phyloP scores from a whole-genome alignment of 1,140 invertebrate genomes.

The Papilio polytes region DNA sequence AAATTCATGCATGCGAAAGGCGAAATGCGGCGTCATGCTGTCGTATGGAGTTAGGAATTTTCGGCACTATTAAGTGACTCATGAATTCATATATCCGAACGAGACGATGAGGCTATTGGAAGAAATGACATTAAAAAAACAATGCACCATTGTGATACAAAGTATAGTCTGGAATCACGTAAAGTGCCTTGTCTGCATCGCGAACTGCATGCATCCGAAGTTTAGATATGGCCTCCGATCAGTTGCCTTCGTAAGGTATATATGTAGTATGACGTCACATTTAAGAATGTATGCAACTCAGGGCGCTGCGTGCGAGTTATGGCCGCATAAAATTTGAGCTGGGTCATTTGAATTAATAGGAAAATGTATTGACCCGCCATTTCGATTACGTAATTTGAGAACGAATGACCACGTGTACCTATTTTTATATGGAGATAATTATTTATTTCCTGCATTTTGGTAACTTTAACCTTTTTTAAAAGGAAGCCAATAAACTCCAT shows the following conservation, averaged over 20 bases:
- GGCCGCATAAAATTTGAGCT: slow-evolving; percentile 68
- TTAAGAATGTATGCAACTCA: slow-evolving; percentile 49
- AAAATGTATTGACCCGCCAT: slow-evolving; percentile 51
- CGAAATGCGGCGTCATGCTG: not conserved
- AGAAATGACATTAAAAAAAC: not conserved
- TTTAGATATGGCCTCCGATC: slow-evolving; percentile 61
- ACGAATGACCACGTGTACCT: slow-evolving; percentile 47
- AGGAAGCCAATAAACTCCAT: not conserved
- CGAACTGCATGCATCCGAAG: slow-evolving; percentile 59
- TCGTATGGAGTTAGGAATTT: not conserved
- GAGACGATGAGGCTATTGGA: not conserved
- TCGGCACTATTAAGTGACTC: not conserved
- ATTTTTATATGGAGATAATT: slow-evolving; percentile 53
- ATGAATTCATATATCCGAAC: not conserved
- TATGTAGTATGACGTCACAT: slow-evolving; percentile 46
- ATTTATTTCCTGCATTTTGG: slow-evolving; percentile 45
- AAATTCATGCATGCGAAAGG: not conserved
- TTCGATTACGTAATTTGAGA: slow-evolving; percentile 58
- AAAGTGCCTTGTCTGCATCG: slow-evolving; percentile 53
- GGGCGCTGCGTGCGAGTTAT: slow-evolving; percentile 65
- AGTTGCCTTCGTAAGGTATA: slow-evolving; percentile 52
- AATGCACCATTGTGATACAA: not conserved
- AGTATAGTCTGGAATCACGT: slow-evolving; percentile 45
- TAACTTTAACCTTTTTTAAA: not conserved
- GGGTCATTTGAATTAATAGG: slow-evolving; percentile 67